A percentile compares a stretch with the other conserved stretches of the same genome.
These are phyloP conservation scores for Julus scandinavius DNA, from an alignment of 2,888 invertebrate species.

Conservation along the genomic window DNA sequence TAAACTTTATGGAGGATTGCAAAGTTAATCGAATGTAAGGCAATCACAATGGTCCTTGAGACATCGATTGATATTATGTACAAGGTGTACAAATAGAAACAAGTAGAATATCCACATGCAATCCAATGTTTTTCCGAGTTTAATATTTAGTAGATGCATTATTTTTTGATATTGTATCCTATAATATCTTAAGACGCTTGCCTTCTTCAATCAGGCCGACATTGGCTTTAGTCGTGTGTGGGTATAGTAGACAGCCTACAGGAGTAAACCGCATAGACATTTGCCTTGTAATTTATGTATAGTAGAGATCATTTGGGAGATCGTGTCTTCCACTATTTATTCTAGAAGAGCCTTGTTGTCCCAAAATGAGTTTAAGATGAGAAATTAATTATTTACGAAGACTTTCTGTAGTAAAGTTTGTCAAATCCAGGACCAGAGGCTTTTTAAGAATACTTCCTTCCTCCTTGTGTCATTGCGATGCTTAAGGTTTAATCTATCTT, in stretches of 20 bases:
- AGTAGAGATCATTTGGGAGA: constrained; percentile 25
- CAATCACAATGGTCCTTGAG: neutral
- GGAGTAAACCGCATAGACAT: neutral
- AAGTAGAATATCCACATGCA: no score
- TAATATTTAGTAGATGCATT: neutral
- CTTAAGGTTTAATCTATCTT: neutral
- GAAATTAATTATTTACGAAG: constrained; percentile 38
- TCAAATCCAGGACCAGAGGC: neutral
- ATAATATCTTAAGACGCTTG: neutral
- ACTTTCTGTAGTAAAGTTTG: neutral
- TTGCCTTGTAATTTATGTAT: neutral
- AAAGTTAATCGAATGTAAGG: neutral
- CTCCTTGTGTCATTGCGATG: neutral
- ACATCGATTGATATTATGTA: neutral
- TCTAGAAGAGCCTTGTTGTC: neutral
- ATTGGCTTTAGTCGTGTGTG: neutral
- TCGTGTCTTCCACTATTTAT: neutral
- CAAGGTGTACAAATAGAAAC: neutral
- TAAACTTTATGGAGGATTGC: no score
- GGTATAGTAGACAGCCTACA: neutral
- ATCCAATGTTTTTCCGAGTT: neutral
- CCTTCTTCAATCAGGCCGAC: neutral
- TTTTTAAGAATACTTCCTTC: neutral
- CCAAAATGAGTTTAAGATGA: constrained; percentile 15
- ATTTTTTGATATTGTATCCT: neutral